Base-by-base conservation (phyloP, 2,888 invertebrate species). In the Dicyrtoma fusca region DNA sequence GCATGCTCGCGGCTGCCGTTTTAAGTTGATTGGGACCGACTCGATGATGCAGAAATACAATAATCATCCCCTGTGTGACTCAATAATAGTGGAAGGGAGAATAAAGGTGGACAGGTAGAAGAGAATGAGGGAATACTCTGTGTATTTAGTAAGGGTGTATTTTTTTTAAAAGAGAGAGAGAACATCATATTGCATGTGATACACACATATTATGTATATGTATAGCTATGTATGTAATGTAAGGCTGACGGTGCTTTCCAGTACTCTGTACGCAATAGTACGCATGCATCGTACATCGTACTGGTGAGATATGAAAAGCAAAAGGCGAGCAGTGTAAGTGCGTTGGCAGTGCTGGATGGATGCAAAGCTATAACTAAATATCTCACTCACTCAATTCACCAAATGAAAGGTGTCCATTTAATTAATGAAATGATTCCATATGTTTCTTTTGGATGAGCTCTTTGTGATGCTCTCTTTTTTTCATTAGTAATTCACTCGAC, bases 341-440 rank as follows among this genome's bases (percentile, higher is more conserved):
- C 14, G 59, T 13, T 23, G 59, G 26, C 25, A 26, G 19, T 59
- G 17, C 21, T 14, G 23, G 14, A 34, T 13, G 23, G 10, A 17
- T 26, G 14, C 57, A 19, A 45, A 34, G 34, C 42, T 25, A 26
- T 34, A 51, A 55, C 69, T 61, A 44, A 25, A 23, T 65, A 19
- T 23, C 47, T 65, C 57, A 21, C 57, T 55, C 61, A 13, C 26
- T 72, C 57, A 72, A 57, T 66, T 55, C 59, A 21, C 44, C 34
- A 65, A 66, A 53, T 66, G 65, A 59, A 63, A 71, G 63, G 63
- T 66, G 72, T 66, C 72, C 72, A 72, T 72, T 72, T 72, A 72
- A 72, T 72, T 72, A 72, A 72, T 53, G 53, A 65, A 72, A 59
- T 47, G 69, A 63, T 59, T 72, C 72, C 72, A 72, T 72, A 53